A percentile compares a stretch with the other conserved stretches of the same genome.
phyloP scores from a whole-genome alignment of 1,140 invertebrate genomes.

The Sarcophaga peregrina region DNA sequence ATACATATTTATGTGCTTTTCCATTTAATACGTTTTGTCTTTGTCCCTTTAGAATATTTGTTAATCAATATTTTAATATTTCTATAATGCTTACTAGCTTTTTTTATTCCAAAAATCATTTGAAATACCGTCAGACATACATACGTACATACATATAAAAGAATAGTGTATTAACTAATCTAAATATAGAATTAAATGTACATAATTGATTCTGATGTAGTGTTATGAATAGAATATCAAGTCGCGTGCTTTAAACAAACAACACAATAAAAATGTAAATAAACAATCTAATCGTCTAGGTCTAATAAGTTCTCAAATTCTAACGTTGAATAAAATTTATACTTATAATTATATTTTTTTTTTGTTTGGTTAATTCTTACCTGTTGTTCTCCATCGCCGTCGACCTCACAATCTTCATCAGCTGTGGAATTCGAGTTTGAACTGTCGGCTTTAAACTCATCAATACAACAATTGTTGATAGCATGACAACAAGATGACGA shows the following conservation, averaged over 20 bases:
- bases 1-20: neutral
- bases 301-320: too few relatives aligned
- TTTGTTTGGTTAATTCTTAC: neutral
- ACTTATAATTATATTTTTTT: too few relatives aligned
- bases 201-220: neutral
- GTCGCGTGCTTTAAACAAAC: constrained; percentile 3
- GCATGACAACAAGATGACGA: constrained; percentile 36
- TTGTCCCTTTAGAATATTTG: neutral
- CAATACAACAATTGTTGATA: constrained; percentile 46
- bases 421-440: constrained; percentile 28
- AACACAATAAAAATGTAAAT: neutral
- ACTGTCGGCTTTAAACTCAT: constrained; percentile 18
- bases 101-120: neutral
- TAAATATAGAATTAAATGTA: neutral
- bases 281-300: too few relatives aligned
- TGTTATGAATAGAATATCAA: neutral
- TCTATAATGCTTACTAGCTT: neutral
- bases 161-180: neutral
- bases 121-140: neutral
- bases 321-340: too few relatives aligned
- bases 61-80: too few relatives aligned
- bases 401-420: constrained; percentile 38
- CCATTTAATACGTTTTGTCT: neutral
- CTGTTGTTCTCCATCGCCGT: constrained; percentile 16
- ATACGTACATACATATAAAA: too few relatives aligned